Evolutionary conservation across 2,113 vertebrate genomes (phyloP).

Genomic region (Microcebus murinus): DNA sequence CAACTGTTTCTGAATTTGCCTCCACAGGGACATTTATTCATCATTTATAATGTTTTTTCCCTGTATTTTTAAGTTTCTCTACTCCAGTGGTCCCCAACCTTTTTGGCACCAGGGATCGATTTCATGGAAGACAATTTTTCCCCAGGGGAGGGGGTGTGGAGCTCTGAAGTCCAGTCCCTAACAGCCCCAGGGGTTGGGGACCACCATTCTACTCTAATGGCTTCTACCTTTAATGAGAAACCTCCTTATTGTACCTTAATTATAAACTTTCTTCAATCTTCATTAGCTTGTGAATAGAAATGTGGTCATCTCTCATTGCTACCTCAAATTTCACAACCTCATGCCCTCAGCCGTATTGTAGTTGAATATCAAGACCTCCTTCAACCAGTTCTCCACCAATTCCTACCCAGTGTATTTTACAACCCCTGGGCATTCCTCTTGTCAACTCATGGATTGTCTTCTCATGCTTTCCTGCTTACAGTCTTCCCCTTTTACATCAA

Average conservation of each 20-base stretch:
- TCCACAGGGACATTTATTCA: neutral
- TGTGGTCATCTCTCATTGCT: neutral
- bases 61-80: neutral
- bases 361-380: neutral
- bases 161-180: too few species aligned
- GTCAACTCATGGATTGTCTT: neutral
- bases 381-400: neutral
- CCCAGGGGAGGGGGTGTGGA: too few species aligned
- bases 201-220: neutral
- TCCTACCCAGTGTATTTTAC: neutral
- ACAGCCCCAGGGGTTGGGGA: too few species aligned
- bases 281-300: neutral
- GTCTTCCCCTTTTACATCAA: conserved; percentile 1
- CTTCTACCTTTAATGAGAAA: neutral
- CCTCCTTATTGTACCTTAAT: neutral
- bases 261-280: neutral
- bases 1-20: neutral
- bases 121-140: too few species aligned
- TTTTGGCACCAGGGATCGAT: too few species aligned
- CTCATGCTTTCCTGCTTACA: neutral
- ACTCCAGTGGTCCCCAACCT: neutral
- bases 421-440: neutral
- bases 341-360: neutral
- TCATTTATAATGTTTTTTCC: neutral
- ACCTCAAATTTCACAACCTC: neutral